Conservation (phyloP, 1,140 invertebrate species). For the Xylocopa sonorina region DNA sequence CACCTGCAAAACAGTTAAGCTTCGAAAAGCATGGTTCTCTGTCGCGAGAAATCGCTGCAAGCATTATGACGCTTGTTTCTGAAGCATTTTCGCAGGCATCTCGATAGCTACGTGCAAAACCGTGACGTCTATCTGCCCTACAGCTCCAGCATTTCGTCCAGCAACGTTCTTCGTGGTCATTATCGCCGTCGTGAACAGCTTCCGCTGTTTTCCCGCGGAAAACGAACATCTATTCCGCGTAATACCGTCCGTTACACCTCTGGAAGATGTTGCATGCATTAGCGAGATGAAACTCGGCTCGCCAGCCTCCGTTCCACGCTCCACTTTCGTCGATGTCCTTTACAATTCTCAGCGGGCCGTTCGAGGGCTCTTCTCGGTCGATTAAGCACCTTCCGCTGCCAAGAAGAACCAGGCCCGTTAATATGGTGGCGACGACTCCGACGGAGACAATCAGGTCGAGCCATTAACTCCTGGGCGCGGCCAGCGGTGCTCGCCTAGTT, state of each 20-base stretch:
- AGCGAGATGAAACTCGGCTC: constrained; percentile 55
- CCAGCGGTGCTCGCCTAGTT: background rate
- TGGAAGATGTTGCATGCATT: constrained; percentile 57
- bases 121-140: no score
- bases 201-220: constrained; percentile 4
- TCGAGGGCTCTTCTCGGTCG: constrained; percentile 28
- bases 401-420: constrained; percentile 9
- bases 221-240: constrained; percentile 35
- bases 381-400: constrained; percentile 47
- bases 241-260: constrained; percentile 46
- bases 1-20: no score
- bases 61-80: no score
- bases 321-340: constrained; percentile 43
- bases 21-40: no score
- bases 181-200: background rate
- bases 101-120: no score
- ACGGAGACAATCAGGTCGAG: constrained; percentile 37
- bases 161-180: background rate
- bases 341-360: constrained; percentile 21
- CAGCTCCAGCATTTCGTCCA: no score
- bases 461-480: constrained; percentile 19
- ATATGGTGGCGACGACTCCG: constrained; percentile 10
- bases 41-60: no score
- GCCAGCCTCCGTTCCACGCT: constrained; percentile 3
- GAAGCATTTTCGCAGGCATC: no score